Evolutionary conservation across 1,140 invertebrate genomes (phyloP), one percentile per base, ranked within the genome.

Genomic region (Diorhabda elongata): DNA sequence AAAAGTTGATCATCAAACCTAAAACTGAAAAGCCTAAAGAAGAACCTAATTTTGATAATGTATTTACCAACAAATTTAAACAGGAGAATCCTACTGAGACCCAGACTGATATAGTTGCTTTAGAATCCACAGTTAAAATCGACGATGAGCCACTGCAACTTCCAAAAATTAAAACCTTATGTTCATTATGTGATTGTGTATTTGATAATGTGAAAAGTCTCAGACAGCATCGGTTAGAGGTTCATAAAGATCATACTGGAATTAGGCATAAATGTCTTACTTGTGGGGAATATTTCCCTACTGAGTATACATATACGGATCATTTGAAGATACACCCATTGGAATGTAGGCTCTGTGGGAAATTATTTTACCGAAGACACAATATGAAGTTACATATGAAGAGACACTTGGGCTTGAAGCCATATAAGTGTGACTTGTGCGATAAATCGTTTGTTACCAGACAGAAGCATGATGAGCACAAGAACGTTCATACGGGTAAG

Each of bases 401-500:
- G 52, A 59, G 65, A 3, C 92, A 94, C 81, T 77, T 92, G 47
- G 90, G 90, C 9, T 90, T 93, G 72, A 90, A 89, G 77, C 89
- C 90, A 45, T 91, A 87, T 76, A 85, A 85, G 77, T 95, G 93
- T 75, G 88, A 88, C 3, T 81, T 91, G 9, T 76, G 95, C 80
- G 87, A 91, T 76, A 91, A 95, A 79, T 86, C 88, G 42, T 95
- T 95, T 80, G 82, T 92, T 5, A 92, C 91, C 2, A 88, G 89
- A 68, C 90, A 92, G 75, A 92, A 92, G 72, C 79, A 93, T 41
- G 84, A 87, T 41, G 92, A 93, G 60, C 93, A 96, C 76, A 90
- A 89, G 74, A 90, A 92, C 62, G 87, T 90, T 44, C 93, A 96
- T 77, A 92, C 92, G 0, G 91, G 47, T 52, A 52, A 52, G 47